Percentiles rank a stretch among this genome's conserved stretches.
These are phyloP conservation scores for Cantharis rufa DNA, from an alignment of 2,888 invertebrate genomes.

Conservation along the genomic window DNA sequence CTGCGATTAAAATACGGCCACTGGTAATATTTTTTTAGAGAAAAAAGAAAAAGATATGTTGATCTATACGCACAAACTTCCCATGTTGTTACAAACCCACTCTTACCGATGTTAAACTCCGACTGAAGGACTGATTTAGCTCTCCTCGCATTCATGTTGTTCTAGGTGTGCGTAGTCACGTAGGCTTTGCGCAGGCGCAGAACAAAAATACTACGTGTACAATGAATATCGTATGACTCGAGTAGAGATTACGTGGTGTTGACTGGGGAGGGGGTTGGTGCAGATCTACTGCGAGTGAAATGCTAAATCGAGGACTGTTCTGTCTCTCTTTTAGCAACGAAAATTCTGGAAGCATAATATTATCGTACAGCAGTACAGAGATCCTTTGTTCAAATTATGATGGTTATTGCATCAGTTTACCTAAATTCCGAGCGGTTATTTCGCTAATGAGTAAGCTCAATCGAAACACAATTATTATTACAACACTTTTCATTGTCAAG, in stretches of 20 bases:
- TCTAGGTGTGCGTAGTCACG: constrained; percentile 32
- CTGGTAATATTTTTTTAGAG: constrained; percentile 7
- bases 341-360: not conserved
- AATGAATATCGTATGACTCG: constrained; percentile 1
- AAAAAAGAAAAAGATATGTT: constrained; percentile 20
- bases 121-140: constrained; percentile 46
- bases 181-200: constrained; percentile 36
- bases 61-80: constrained; percentile 46
- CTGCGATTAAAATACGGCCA: constrained; percentile 8
- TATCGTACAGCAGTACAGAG: not conserved
- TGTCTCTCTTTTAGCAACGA: not conserved
- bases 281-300: not conserved
- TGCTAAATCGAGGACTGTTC: not conserved
- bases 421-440: not conserved
- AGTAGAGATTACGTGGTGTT: not conserved
- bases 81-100: constrained; percentile 45
- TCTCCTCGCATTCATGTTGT: constrained; percentile 7
- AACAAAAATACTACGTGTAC: constrained; percentile 3
- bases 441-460: not conserved
- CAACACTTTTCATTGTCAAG: not conserved
- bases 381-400: not conserved
- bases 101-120: constrained; percentile 54
- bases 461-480: not conserved
- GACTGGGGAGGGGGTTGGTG: not conserved
- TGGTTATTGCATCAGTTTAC: not conserved